Percentiles rank a stretch among this genome's conserved stretches.
phyloP scores from a whole-genome alignment of 2,113 vertebrate species.

The Excalfactoria chinensis region DNA sequence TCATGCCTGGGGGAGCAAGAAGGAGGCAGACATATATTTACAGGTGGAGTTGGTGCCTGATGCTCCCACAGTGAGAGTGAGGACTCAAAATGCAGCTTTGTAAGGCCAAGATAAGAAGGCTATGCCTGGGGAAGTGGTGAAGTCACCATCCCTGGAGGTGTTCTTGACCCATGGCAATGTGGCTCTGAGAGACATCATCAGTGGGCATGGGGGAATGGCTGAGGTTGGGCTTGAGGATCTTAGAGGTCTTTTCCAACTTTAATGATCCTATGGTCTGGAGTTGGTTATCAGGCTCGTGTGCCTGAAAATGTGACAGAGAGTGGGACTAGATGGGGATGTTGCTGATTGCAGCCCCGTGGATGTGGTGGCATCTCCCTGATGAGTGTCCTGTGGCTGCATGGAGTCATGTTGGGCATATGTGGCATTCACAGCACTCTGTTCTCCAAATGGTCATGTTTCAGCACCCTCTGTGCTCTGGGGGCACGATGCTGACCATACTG shows the following conservation, averaged over 20 bases:
- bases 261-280: neutral
- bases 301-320: neutral
- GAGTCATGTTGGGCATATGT: fast-evolving
- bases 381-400: fast-evolving
- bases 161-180: too few species aligned
- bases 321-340: neutral
- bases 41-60: neutral
- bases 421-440: fast-evolving
- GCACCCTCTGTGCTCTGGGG: fast-evolving
- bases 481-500: fast-evolving
- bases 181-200: too few species aligned
- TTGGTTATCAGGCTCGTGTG: fast-evolving
- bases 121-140: too few species aligned
- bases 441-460: fast-evolving
- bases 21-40: neutral
- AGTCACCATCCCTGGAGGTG: too few species aligned
- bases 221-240: too few species aligned
- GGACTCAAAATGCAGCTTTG: neutral
- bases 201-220: too few species aligned
- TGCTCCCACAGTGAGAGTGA: neutral
- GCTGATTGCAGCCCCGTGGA: neutral
- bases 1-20: fast-evolving
- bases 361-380: fast-evolving
- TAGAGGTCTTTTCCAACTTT: too few species aligned
- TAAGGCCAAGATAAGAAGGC: fast-evolving